Percentiles rank a stretch among this genome's conserved stretches.
phyloP scores from a whole-genome alignment of 2,797 vertebrate genomes.

The Ptychobarbus kaznakovi region DNA sequence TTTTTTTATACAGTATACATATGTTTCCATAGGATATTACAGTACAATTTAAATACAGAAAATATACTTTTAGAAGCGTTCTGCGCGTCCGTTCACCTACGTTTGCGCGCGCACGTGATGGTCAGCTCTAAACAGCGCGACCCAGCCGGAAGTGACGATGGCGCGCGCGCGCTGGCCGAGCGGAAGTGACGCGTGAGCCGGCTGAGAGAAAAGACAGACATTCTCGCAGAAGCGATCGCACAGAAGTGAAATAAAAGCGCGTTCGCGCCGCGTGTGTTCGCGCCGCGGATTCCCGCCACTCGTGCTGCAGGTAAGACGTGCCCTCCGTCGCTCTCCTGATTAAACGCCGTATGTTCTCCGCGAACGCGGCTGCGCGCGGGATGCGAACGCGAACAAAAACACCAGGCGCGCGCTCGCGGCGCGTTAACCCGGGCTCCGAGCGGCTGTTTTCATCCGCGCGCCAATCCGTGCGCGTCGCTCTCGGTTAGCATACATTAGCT shows the following conservation, averaged over 20 bases:
- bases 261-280: neutral
- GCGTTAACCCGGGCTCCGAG: neutral
- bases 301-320: neutral
- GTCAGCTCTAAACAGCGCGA: neutral
- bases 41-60: too few species aligned
- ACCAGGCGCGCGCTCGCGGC: neutral
- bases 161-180: neutral
- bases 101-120: neutral
- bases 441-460: neutral
- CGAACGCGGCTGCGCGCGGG: neutral
- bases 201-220: constrained; percentile 37
- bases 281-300: neutral
- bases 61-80: too few species aligned
- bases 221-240: neutral
- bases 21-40: too few species aligned
- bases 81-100: neutral
- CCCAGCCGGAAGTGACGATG: constrained; percentile 12
- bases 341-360: neutral
- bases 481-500: neutral
- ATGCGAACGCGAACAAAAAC: neutral
- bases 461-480: neutral
- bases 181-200: constrained; percentile 43
- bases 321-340: neutral
- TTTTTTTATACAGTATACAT: too few species aligned
- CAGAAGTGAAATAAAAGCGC: neutral